Conservation (phyloP, 2,113 vertebrate species). For the Dermatemys mawii region DNA sequence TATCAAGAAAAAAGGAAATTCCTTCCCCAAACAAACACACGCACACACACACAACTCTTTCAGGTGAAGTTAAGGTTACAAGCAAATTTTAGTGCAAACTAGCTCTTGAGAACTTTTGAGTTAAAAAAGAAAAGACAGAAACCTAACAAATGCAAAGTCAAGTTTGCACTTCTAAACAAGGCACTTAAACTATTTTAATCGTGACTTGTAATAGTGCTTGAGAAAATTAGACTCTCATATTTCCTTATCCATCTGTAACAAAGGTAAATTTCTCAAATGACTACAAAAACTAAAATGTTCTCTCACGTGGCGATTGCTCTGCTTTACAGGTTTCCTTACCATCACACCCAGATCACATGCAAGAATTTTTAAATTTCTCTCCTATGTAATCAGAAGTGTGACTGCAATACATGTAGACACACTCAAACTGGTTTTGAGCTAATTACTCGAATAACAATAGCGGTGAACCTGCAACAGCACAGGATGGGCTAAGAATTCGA, state of each 20-base stretch:
- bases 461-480: background rate
- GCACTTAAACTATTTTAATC: rapidly evolving
- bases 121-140: background rate
- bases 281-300: slow-evolving; percentile 1
- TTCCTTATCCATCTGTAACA: background rate
- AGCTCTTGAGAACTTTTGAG: background rate
- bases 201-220: background rate
- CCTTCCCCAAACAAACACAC: background rate
- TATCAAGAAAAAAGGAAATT: background rate
- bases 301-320: background rate
- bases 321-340: slow-evolving; percentile 16
- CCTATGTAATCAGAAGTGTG: background rate
- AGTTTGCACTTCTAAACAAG: background rate
- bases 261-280: slow-evolving; percentile 14
- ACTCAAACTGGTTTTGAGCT: background rate
- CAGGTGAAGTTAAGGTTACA: background rate
- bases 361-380: slow-evolving; percentile 10
- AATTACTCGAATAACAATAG: background rate
- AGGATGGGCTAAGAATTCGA: background rate
- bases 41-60: background rate
- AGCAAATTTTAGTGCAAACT: background rate
- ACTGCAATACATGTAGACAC: background rate
- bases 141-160: background rate
- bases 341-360: background rate
- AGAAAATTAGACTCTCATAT: background rate